Base-by-base conservation (phyloP, 1,140 invertebrate species). In the Drosophila lowei region DNA sequence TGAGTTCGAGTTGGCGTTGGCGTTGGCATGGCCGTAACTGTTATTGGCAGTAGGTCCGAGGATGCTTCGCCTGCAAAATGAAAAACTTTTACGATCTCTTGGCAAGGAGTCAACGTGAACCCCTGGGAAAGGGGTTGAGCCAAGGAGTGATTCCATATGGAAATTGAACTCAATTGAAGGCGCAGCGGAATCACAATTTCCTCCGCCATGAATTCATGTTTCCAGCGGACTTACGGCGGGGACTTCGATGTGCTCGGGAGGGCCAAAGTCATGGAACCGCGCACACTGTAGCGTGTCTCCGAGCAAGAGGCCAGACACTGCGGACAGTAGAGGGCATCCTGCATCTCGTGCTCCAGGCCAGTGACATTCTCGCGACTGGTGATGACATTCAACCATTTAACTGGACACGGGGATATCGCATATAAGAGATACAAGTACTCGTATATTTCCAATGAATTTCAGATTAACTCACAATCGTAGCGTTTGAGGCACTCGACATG, bases 371-470 rank as follows among this genome's bases (percentile, higher is more conserved):
- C 63, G 38, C 89, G 83, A 60, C 78, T 76, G 73, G 90, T 91
- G 57, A 91, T 91, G 66, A 91, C 81, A 58, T 91, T 91, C 46
- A 75, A 48, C 90, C 90, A 91, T 79, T 91, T 91, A 60, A 91
- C 90, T 91, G 56, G 13, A 63, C 41, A 49, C 47, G 15, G 25
- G 48, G 49, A 42, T 28, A 48, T 67, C 67, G 30, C 11, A 38
- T 5, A 13, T 38, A 13, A 38, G 9, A 13, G 13, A 38, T 13
- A 4, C 34, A 11, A 38, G 34, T 5, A 11, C 34, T 11, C 11
- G 11, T 38, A 38, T 38, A 57, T 61, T 75, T 67, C 53, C 42
- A 46, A 67, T 76, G 60, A 47, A 58, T 48, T 58, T 41, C 43
- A 56, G 44, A 30, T 48, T 49, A 44, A 83, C 86, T 86, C 66